Evolutionary conservation across 2,888 invertebrate genomes (phyloP), one percentile per base, ranked within the genome.

Genomic region (Seira ritae): DNA sequence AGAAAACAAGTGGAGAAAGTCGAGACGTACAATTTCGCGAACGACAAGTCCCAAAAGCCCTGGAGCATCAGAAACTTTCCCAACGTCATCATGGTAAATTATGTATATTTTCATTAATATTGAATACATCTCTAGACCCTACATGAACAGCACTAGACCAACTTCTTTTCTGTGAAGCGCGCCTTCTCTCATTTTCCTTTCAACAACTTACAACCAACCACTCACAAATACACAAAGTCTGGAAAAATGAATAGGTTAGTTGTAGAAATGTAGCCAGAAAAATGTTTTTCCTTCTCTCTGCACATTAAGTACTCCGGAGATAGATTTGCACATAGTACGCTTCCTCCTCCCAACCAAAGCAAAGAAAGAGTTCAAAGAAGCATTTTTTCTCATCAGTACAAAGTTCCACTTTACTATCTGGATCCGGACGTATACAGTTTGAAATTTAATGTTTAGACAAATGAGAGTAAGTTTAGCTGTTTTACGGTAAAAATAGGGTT

Each of bases 31-130:
- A 78, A 65, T 65, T 67, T 74, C 75, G 62, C 62, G 79, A 78
- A 75, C 68, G 78, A 77, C 84, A 71, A 79, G 50, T 66, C 79
- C 72, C 79, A 74, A 82, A 85, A 79, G 79, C 85, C 85, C 85
- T 55, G 79, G 85, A 82, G 85, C 79, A 80, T 75, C 79, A 75
- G 77, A 77, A 83, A 85, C 80, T 85, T 85, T 83, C 55, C 81
- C 81, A 75, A 84, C 87, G 77, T 84, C 87, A 85, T 79, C 81
- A 77, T 82, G 87, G 87, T 87, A 87, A 87, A 87, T 87, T 87
- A 87, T 87, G 87, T 85, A 87, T 79, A 86, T 62, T 75, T 69
- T 82, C 85, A 77, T 87, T 85, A 87, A 87, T 87, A 87, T 85
- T 87, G 82, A 85, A 87, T 81, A 80, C 55, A 62, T 55, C 66